A percentile compares a stretch with the other conserved stretches of the same genome.
Conservation (phyloP, 2,797 vertebrate species). For the Bradypodion pumilum region DNA sequence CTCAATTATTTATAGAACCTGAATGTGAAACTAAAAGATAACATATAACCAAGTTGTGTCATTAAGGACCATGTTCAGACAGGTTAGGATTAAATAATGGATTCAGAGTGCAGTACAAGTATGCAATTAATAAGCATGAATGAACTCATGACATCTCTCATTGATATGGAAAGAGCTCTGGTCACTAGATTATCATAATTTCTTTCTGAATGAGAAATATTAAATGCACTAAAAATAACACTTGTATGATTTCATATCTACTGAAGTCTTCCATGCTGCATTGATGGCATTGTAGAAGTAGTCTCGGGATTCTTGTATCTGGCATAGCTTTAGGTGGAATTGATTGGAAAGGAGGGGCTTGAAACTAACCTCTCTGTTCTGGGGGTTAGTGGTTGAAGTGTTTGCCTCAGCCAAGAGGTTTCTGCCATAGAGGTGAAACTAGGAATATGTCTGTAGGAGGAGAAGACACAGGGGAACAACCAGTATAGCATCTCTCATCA, state of each 20-base stretch:
- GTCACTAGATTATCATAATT: not conserved
- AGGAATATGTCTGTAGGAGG: not conserved
- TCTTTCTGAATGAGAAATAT: not conserved
- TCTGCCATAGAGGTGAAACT: not conserved
- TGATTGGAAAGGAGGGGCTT: not conserved
- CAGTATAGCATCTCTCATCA: rapidly evolving
- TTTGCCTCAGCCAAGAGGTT: not conserved
- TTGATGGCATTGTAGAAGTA: not conserved
- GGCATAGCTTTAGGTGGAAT: not conserved
- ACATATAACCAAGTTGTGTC: not conserved
- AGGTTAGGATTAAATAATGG: not conserved
- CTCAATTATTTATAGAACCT: too few species aligned
- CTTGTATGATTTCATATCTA: rapidly evolving
- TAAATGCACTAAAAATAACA: not conserved
- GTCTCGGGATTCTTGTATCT: not conserved
- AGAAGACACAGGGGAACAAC: rapidly evolving
- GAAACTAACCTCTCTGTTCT: conserved; percentile 17
- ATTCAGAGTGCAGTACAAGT: not conserved
- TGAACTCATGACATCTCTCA: not conserved
- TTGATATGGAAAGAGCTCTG: too few species aligned
- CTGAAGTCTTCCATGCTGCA: not conserved
- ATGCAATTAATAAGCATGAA: not conserved
- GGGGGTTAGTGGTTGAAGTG: not conserved
- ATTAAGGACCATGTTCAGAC: not conserved
- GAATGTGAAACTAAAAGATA: not conserved